Evolutionary conservation across 1,140 invertebrate species (phyloP), one percentile per base, ranked within the genome.

Genomic region (Cyclina sinensis): DNA sequence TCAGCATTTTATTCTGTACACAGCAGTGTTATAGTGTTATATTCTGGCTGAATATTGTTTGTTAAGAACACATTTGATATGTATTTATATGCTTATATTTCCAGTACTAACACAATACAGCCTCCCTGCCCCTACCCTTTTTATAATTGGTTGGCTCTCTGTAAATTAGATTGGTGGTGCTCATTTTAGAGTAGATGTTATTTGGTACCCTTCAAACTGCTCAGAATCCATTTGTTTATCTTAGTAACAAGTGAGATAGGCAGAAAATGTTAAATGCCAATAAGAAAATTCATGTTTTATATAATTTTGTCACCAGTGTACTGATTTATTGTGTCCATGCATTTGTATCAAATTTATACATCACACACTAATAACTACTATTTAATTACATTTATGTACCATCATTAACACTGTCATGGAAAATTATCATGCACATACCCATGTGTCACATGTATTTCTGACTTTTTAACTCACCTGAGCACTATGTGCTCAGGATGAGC

Each of bases 81-180:
- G n/a, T 81, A 43, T 81, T 80, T 62, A 57, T 80, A 46, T 78
- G 74, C 74, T 78, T 78, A 78, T 78, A 78, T 78, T n/a, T 78
- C 74, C 43, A 78, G 32, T 78, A 81, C 79, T 81, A 81, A 81
- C 81, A 62, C 80, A 73, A 32, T 78, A 78, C 54, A 46, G 48
- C 54, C 74, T 48, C 5, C 16, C 32, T 78, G 32, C 2, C 21
- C 81, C 81, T 62, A 43, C 81, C 65, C 16, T 43, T 35, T 80
- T 46, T n/a, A n/a, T 21, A 48, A 1, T 83, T 83, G 81, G 81
- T 83, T 83, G 81, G 81, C 81, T 83, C 81, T 83, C 81, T 39
- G 62, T 27, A n/a, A 24, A 30, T 18, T 51, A 83, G 79, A 80
- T 30, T 65, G 81, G 59, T 83, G 81, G 81, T 70, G 70, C 62